These are phyloP conservation scores for Euwallacea similis DNA, from an alignment of 1,140 invertebrate genomes.

Conservation along the genomic window DNA sequence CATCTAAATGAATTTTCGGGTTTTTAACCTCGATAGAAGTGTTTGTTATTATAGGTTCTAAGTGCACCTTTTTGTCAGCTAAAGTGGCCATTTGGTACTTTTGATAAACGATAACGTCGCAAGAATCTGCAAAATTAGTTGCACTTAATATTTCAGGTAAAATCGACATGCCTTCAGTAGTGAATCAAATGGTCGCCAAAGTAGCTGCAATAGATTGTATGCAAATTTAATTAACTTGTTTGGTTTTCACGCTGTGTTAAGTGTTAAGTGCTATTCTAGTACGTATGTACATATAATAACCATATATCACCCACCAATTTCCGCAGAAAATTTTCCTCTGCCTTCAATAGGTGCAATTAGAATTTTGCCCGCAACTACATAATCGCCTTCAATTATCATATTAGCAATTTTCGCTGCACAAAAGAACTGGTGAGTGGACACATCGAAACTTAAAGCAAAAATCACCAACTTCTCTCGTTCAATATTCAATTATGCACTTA, in stretches of 20 bases:
- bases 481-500: slow-evolving; percentile 29
- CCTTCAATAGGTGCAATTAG: slow-evolving; percentile 45
- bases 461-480: background rate
- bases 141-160: background rate
- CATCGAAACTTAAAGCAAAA: slow-evolving; percentile 21
- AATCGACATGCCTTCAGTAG: too few species aligned
- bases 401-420: slow-evolving; percentile 31
- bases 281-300: too few species aligned
- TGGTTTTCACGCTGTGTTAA: too few species aligned
- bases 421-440: slow-evolving; percentile 25
- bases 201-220: too few species aligned
- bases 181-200: too few species aligned
- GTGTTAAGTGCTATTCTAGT: too few species aligned
- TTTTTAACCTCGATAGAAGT: slow-evolving; percentile 38
- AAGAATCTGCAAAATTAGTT: background rate
- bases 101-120: slow-evolving; percentile 36
- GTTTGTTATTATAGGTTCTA: slow-evolving; percentile 38
- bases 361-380: slow-evolving; percentile 41
- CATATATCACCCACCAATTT: slow-evolving; percentile 31
- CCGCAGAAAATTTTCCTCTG: slow-evolving; percentile 41
- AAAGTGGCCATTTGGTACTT: slow-evolving; percentile 28
- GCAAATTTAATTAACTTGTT: background rate
- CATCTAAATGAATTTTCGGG: slow-evolving; percentile 40
- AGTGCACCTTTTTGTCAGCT: slow-evolving; percentile 31
- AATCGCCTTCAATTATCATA: slow-evolving; percentile 39